A percentile compares a stretch with the other conserved stretches of the same genome.
phyloP scores from a whole-genome alignment of 2,113 vertebrate species.

The Natator depressus region DNA sequence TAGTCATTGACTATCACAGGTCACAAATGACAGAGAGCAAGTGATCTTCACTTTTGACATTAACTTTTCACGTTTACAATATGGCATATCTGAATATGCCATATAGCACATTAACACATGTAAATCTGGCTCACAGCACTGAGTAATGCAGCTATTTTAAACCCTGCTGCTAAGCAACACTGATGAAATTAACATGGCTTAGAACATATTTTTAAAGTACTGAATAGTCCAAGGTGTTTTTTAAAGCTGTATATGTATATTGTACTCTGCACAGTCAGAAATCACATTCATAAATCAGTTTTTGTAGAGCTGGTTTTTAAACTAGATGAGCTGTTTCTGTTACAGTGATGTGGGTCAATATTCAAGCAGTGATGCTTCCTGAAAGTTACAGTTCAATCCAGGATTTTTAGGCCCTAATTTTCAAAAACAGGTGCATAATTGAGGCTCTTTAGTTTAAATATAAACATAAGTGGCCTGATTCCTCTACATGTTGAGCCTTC shows the following conservation, averaged over 20 bases:
- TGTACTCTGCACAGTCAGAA: background rate
- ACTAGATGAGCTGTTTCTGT: fast-evolving
- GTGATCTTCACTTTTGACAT: conserved; percentile 67
- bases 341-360: background rate
- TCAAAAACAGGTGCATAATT: background rate
- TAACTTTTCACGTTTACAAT: conserved; percentile 64
- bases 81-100: conserved; percentile 64
- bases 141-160: conserved; percentile 77
- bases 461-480: background rate
- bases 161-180: conserved; percentile 76
- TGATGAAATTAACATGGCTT: conserved; percentile 59
- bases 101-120: conserved; percentile 69
- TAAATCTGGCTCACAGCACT: conserved; percentile 70
- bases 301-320: background rate
- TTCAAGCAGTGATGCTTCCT: background rate
- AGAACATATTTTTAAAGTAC: conserved; percentile 68
- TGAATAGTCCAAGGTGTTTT: conserved; percentile 13
- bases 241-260: background rate
- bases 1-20: conserved; percentile 38
- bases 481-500: background rate
- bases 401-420: background rate
- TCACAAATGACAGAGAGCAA: conserved; percentile 51
- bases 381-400: background rate
- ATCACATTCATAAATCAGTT: background rate
- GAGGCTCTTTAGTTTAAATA: background rate